Percentiles rank a stretch among this genome's conserved stretches.
Evolutionary conservation across 30 jellyfish, hydroid and myxozoan genomes (phyloP).

Genomic region (Hydractinia echinata): DNA sequence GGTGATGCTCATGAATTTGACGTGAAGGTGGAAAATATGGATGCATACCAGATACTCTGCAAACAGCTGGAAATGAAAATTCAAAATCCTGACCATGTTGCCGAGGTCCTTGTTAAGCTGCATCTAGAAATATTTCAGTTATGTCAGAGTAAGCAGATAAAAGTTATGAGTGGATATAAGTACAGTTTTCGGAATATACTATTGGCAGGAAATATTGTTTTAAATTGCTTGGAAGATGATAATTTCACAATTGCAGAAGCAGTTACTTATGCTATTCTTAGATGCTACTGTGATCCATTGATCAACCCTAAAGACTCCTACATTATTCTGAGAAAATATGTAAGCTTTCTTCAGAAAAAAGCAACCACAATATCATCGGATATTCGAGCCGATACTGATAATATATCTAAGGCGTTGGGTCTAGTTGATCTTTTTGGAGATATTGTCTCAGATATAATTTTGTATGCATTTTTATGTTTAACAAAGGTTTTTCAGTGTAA

Average conservation of each 20-base stretch:
- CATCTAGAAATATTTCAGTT: background rate
- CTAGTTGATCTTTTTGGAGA: background rate
- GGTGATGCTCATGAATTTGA: background rate
- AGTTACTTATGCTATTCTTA: background rate
- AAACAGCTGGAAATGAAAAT: background rate
- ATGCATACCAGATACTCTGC: background rate
- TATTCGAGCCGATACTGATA: background rate
- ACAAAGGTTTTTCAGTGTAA: too few relatives aligned
- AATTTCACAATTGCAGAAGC: background rate
- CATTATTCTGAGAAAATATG: background rate
- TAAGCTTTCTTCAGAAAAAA: background rate
- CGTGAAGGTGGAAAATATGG: background rate
- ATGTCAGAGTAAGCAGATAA: background rate
- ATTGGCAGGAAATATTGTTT: background rate
- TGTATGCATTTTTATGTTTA: background rate
- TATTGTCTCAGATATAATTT: conserved; percentile 2
- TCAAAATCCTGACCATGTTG: background rate
- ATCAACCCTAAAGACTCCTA: background rate
- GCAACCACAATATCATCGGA: background rate
- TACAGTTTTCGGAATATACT: background rate
- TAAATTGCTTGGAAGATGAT: background rate
- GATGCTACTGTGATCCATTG: background rate
- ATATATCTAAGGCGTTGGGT: background rate
- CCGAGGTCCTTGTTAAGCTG: background rate
- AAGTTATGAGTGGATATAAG: conserved; percentile 11